phyloP scores from a whole-genome alignment of 2,888 invertebrate genomes.

The Mimas tiliae region DNA sequence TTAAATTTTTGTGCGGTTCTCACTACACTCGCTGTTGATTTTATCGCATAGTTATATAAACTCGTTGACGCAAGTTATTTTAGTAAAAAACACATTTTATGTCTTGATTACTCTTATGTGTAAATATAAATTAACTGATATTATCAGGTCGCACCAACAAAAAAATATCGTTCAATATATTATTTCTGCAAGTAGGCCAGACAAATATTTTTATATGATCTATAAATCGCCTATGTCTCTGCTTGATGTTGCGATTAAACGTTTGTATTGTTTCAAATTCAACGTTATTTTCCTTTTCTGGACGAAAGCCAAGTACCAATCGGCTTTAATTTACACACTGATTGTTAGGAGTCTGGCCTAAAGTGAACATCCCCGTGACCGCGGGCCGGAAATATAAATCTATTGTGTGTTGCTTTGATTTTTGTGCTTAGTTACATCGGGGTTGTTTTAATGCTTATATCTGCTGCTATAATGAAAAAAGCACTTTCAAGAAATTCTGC shows the following conservation, averaged over 20 bases:
- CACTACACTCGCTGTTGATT: slow-evolving; percentile 31
- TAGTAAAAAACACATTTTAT: slow-evolving; percentile 7
- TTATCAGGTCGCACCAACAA: background rate
- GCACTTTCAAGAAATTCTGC: slow-evolving; percentile 32
- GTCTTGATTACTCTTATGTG: slow-evolving; percentile 2
- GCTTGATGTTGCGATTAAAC: slow-evolving; percentile 39
- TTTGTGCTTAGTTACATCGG: slow-evolving; percentile 56
- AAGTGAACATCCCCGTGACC: slow-evolving; percentile 55
- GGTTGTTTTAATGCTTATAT: slow-evolving; percentile 36
- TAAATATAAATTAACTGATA: slow-evolving; percentile 1
- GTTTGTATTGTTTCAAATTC: slow-evolving; percentile 55
- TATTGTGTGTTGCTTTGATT: slow-evolving; percentile 69
- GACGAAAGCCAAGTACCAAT: slow-evolving; percentile 59
- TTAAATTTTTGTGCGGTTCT: slow-evolving; percentile 41
- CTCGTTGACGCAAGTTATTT: slow-evolving; percentile 6
- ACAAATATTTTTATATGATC: slow-evolving; percentile 6
- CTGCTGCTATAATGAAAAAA: slow-evolving; percentile 37
- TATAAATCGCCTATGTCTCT: slow-evolving; percentile 4
- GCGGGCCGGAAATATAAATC: slow-evolving; percentile 70
- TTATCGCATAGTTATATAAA: slow-evolving; percentile 33
- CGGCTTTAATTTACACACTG: slow-evolving; percentile 61
- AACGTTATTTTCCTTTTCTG: slow-evolving; percentile 53
- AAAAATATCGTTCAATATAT: background rate
- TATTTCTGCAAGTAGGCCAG: background rate
- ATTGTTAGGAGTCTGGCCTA: slow-evolving; percentile 50